Evolutionary conservation across 2,797 vertebrate species (phyloP).

Genomic region (Epinephelus coioides): DNA sequence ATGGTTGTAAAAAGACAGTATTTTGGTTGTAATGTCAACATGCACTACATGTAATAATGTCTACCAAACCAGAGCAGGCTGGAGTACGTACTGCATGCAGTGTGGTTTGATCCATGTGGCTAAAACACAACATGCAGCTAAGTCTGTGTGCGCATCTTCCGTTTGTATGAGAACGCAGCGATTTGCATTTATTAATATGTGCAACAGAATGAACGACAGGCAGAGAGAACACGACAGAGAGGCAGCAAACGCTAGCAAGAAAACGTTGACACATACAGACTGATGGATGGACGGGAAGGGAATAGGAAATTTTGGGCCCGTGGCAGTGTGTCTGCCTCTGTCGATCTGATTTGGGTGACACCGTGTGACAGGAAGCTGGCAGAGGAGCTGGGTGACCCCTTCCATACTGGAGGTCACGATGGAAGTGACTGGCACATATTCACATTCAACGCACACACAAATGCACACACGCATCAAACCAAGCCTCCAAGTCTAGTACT

Average conservation of each 20-base stretch:
- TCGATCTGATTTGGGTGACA: slow-evolving; percentile 76
- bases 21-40: slow-evolving; percentile 4
- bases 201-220: slow-evolving; percentile 23
- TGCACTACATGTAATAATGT: neutral
- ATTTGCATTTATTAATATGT: slow-evolving; percentile 34
- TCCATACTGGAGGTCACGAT: slow-evolving; percentile 48
- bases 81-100: neutral
- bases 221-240: slow-evolving; percentile 32
- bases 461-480: neutral
- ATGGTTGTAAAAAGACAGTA: slow-evolving; percentile 18
- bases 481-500: slow-evolving; percentile 5
- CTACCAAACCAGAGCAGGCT: neutral
- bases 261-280: slow-evolving; percentile 56
- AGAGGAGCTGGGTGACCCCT: slow-evolving; percentile 42
- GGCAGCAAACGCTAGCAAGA: slow-evolving; percentile 30
- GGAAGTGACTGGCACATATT: slow-evolving; percentile 44
- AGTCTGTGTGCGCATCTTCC: neutral
- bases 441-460: slow-evolving; percentile 5
- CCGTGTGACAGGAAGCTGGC: slow-evolving; percentile 71
- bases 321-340: slow-evolving; percentile 65
- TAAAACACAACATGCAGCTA: slow-evolving; percentile 5
- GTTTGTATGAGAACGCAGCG: slow-evolving; percentile 12
- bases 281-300: slow-evolving; percentile 60
- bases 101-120: slow-evolving; percentile 7
- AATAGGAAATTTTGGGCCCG: slow-evolving; percentile 61